These are phyloP conservation scores for Exephanes ischioxanthus DNA, from an alignment of 2,888 invertebrate species.

Conservation along the genomic window DNA sequence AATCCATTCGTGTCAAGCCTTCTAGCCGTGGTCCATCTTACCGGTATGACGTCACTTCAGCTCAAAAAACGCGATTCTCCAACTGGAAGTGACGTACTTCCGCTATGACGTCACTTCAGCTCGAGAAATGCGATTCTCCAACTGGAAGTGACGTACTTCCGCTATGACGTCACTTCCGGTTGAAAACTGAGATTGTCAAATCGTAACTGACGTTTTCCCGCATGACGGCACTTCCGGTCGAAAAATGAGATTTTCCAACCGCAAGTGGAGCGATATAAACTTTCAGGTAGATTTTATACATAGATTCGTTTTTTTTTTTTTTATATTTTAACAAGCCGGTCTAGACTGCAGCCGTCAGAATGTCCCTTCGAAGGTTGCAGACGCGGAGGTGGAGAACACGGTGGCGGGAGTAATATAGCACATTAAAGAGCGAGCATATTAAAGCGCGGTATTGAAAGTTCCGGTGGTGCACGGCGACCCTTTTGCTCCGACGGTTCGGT, in stretches of 20 bases:
- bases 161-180: too few relatives aligned
- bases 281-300: neutral
- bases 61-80: too few relatives aligned
- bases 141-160: too few relatives aligned
- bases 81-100: too few relatives aligned
- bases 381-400: neutral
- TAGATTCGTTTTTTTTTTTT: neutral
- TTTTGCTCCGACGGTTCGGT: slow-evolving; percentile 13
- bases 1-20: too few relatives aligned
- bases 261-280: neutral
- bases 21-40: too few relatives aligned
- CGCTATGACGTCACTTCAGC: too few relatives aligned
- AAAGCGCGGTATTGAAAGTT: slow-evolving; percentile 24
- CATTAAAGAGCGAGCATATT: slow-evolving; percentile 3
- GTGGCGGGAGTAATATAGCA: slow-evolving; percentile 5
- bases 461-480: slow-evolving; percentile 7
- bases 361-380: neutral
- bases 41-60: too few relatives aligned
- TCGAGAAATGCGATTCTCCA: too few relatives aligned
- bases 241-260: neutral
- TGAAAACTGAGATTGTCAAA: too few relatives aligned
- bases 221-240: too few relatives aligned
- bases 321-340: neutral
- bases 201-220: too few relatives aligned
- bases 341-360: neutral